A percentile compares a stretch with the other conserved stretches of the same genome.
Conservation (phyloP, 2,888 invertebrate genomes). For the Ochropleura leucogaster region DNA sequence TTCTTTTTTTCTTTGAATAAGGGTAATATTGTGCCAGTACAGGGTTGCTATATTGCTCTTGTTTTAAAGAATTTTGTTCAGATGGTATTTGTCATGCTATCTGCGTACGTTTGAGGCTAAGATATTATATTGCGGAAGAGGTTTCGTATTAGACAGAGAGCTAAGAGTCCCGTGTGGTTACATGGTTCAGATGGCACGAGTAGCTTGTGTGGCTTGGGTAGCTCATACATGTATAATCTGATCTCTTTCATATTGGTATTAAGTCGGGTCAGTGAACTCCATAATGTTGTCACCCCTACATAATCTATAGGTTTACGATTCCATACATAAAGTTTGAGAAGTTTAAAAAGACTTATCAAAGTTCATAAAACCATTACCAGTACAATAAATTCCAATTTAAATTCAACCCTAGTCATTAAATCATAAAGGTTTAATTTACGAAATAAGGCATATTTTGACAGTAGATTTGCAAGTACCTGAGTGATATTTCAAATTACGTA, state of each 20-base stretch:
- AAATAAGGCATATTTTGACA: not conserved
- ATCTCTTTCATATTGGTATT: conserved; percentile 58
- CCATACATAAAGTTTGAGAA: conserved; percentile 2
- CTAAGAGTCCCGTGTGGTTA: conserved; percentile 41
- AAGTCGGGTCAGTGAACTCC: conserved; percentile 53
- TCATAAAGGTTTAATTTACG: not conserved
- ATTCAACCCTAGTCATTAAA: not conserved
- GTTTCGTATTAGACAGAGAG: conserved; percentile 33
- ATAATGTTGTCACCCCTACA: conserved; percentile 30
- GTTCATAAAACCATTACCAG: not conserved
- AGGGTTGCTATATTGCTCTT: not conserved
- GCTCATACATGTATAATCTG: conserved; percentile 49
- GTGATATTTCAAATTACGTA: not conserved
- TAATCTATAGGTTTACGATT: conserved; percentile 25
- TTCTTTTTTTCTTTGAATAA: conserved; percentile 24
- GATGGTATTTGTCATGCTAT: conserved; percentile 38
- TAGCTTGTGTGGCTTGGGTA: conserved; percentile 9
- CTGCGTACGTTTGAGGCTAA: conserved; percentile 44
- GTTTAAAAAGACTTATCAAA: not conserved
- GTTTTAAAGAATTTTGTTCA: conserved; percentile 2
- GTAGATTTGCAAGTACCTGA: not conserved
- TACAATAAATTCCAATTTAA: not conserved
- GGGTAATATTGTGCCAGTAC: not conserved
- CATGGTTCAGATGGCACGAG: conserved; percentile 17
- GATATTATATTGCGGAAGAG: conserved; percentile 58